These are phyloP conservation scores for Ophiothrix spiculata DNA, from an alignment of 35 echinoderm and acorn worm species.

Conservation along the genomic window DNA sequence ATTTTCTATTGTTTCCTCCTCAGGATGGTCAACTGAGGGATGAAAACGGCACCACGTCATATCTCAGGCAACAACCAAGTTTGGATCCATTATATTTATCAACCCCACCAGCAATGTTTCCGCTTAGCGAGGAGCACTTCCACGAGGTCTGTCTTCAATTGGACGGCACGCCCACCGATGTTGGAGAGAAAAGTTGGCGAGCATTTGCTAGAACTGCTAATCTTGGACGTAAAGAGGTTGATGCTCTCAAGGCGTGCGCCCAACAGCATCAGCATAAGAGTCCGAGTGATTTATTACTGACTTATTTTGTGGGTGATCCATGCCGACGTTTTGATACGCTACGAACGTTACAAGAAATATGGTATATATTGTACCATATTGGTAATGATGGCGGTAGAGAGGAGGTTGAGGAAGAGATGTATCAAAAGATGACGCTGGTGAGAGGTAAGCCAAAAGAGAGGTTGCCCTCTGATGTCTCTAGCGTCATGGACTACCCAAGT, in stretches of 20 bases:
- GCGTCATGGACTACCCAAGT: neutral
- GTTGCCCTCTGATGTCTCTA: neutral
- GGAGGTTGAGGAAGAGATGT: slow-evolving; percentile 9
- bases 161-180: neutral
- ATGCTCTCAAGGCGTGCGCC: neutral
- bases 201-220: neutral
- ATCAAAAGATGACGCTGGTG: neutral
- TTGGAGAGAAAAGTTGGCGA: neutral
- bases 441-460: neutral
- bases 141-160: neutral
- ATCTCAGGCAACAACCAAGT: neutral
- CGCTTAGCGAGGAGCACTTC: neutral
- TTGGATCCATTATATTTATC: neutral
- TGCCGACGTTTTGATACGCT: neutral
- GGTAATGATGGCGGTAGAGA: neutral
- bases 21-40: neutral
- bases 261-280: neutral
- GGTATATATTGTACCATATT: slow-evolving; percentile 2
- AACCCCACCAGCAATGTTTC: neutral
- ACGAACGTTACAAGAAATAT: slow-evolving; percentile 1
- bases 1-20: neutral
- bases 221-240: neutral
- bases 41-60: neutral
- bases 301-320: neutral
- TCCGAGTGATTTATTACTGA: neutral